phyloP scores from a whole-genome alignment of 1,140 invertebrate genomes.

The Cylas formicarius region DNA sequence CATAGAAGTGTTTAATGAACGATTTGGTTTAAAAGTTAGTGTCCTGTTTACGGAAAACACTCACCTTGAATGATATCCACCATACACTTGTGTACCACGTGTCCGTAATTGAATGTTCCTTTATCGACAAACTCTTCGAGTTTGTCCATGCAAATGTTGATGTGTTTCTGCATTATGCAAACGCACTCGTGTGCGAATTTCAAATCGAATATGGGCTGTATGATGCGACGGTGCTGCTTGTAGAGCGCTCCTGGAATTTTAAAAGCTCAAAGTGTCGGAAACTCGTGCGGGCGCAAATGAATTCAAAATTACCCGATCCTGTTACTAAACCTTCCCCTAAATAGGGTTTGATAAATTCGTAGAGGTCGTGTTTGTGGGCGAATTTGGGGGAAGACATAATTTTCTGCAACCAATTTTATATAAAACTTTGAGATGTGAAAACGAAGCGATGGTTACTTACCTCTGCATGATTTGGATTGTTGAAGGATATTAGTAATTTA shows the following conservation, averaged over 20 bases:
- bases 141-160: conserved; percentile 16
- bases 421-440: conserved; percentile 4
- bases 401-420: conserved; percentile 15
- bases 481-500: conserved; percentile 9
- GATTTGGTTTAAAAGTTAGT: too few species aligned
- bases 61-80: conserved; percentile 21
- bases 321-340: conserved; percentile 18
- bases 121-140: conserved; percentile 8
- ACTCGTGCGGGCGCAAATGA: too few species aligned
- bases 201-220: conserved; percentile 18
- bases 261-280: conserved; percentile 2
- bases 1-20: too few species aligned
- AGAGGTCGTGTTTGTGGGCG: conserved; percentile 16
- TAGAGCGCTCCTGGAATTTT: conserved; percentile 17
- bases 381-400: conserved; percentile 23
- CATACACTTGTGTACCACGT: conserved; percentile 13
- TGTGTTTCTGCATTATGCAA: conserved; percentile 15
- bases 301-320: conserved; percentile 14
- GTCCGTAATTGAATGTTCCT: conserved; percentile 13
- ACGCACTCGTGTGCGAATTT: conserved; percentile 9
- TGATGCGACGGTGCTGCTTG: conserved; percentile 18
- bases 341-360: conserved; percentile 15
- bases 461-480: conserved; percentile 19
- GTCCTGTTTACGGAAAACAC: too few species aligned
- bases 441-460: conserved; percentile 10